A percentile compares a stretch with the other conserved stretches of the same genome.
Evolutionary conservation across 2,888 invertebrate species (phyloP).

Genomic region (Dolomedes plantarius): DNA sequence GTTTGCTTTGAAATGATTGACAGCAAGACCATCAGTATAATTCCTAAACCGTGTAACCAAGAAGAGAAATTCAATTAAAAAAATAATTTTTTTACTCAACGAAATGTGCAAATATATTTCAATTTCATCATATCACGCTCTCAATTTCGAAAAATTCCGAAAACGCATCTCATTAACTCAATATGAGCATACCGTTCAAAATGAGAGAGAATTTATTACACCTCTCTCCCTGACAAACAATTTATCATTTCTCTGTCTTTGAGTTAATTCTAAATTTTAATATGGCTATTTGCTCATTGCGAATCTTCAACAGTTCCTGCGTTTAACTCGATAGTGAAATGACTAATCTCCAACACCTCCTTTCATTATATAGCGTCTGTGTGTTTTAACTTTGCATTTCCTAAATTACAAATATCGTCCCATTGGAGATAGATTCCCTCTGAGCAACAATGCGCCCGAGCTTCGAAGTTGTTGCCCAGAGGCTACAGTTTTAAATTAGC

Average conservation of each 20-base stretch:
- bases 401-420: slow-evolving; percentile 16
- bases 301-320: background rate
- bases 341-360: background rate
- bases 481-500: slow-evolving; percentile 13
- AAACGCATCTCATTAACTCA: slow-evolving; percentile 1
- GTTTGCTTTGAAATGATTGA: too few species aligned
- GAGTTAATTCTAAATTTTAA: slow-evolving; percentile 4
- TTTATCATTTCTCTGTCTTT: background rate
- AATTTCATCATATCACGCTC: too few species aligned
- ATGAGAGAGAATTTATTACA: background rate
- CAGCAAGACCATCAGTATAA: too few species aligned
- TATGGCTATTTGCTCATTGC: background rate
- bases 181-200: background rate
- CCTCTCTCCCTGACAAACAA: background rate
- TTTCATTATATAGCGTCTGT: background rate
- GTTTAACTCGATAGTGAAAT: background rate
- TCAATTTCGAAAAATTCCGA: too few species aligned
- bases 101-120: too few species aligned
- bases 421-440: background rate
- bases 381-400: background rate
- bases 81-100: too few species aligned
- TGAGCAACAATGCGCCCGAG: background rate
- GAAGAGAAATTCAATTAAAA: too few species aligned
- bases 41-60: too few species aligned
- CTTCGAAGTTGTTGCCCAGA: slow-evolving; percentile 5